Conservation (phyloP, 92 coral and sea anemone genomes). For the Chrysogorgia sp. region DNA sequence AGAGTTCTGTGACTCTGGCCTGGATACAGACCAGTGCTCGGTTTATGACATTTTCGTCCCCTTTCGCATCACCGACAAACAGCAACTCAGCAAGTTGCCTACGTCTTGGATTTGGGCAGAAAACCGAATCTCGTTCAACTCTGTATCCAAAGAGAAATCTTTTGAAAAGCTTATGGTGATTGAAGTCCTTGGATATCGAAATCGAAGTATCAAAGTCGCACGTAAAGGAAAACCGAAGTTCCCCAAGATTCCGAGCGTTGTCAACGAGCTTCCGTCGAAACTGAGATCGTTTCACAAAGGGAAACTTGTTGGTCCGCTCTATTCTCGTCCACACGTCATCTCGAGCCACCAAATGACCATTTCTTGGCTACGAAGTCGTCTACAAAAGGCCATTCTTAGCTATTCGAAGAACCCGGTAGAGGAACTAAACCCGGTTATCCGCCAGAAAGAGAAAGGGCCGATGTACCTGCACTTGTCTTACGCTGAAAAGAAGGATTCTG, state of each 20-base stretch:
- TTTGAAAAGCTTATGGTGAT: neutral
- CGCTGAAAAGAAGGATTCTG: neutral
- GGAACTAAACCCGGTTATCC: neutral
- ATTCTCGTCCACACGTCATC: neutral
- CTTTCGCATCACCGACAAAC: neutral
- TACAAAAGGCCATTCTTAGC: neutral
- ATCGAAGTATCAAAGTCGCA: neutral
- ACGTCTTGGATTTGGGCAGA: neutral
- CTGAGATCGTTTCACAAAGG: neutral
- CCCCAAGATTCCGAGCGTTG: neutral
- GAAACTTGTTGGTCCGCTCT: neutral
- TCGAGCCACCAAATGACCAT: slow-evolving; percentile 8
- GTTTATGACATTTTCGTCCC: neutral
- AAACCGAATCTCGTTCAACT: neutral
- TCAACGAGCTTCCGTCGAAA: too few species aligned
- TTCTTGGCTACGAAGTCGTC: slow-evolving; percentile 2
- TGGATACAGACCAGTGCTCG: neutral
- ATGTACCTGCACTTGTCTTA: neutral
- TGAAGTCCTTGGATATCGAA: neutral
- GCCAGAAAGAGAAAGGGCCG: neutral
- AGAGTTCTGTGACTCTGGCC: neutral
- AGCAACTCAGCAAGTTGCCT: neutral
- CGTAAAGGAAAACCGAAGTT: neutral
- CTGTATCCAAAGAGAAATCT: neutral
- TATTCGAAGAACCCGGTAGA: neutral